Conservation (phyloP, 2,797 vertebrate genomes). For the Moxostoma hubbsi region DNA sequence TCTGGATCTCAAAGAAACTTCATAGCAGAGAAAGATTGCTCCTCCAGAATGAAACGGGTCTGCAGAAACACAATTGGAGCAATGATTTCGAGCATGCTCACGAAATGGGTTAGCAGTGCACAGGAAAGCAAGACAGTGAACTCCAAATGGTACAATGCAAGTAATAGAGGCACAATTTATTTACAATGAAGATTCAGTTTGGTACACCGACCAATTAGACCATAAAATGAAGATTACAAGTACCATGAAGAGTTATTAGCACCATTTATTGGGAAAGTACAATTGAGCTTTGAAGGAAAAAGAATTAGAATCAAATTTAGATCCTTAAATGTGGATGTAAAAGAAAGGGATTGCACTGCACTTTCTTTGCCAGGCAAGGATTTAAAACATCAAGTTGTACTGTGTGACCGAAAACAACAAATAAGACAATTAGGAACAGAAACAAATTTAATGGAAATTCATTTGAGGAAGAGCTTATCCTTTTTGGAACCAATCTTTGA, state of each 20-base stretch:
- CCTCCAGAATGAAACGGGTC: conserved; percentile 69
- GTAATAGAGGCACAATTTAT: conserved; percentile 30
- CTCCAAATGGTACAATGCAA: conserved; percentile 48
- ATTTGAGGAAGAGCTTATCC: neutral
- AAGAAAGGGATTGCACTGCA: conserved; percentile 44
- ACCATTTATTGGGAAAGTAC: conserved; percentile 27
- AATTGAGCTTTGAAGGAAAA: conserved; percentile 19
- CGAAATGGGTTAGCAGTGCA: conserved; percentile 54
- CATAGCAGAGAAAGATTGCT: conserved; percentile 58
- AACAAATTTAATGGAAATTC: neutral
- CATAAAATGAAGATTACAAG: conserved; percentile 44
- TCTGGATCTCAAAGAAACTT: conserved; percentile 60
- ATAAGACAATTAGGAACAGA: conserved; percentile 1
- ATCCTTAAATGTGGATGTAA: conserved; percentile 46
- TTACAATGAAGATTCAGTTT: conserved; percentile 24
- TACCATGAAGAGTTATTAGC: conserved; percentile 13
- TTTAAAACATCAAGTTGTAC: conserved; percentile 2
- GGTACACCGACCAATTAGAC: conserved; percentile 35
- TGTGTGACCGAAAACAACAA: neutral
- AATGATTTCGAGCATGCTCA: conserved; percentile 66
- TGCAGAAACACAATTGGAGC: conserved; percentile 77
- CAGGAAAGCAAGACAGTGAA: conserved; percentile 56
- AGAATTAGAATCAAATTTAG: conserved; percentile 19
- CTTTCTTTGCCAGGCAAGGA: conserved; percentile 27
- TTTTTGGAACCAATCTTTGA: neutral